Percentiles rank a stretch among this genome's conserved stretches.
phyloP scores from a whole-genome alignment of 2,888 invertebrate genomes.

The Anoncus sp. region DNA sequence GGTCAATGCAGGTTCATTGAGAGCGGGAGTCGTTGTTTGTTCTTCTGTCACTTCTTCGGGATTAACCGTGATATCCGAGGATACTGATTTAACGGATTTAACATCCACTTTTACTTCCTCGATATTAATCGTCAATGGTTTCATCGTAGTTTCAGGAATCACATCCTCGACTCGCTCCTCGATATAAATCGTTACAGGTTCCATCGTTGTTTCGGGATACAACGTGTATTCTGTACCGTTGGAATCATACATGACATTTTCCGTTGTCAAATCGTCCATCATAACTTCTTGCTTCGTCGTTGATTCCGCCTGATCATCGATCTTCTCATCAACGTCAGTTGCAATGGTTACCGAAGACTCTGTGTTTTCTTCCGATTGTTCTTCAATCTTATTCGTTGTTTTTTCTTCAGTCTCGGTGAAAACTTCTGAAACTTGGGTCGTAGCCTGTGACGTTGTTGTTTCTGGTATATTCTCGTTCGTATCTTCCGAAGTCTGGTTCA shows the following conservation, averaged over 20 bases:
- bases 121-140: constrained; percentile 20
- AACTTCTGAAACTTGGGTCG: constrained; percentile 13
- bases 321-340: constrained; percentile 24
- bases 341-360: constrained; percentile 10
- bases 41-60: constrained; percentile 43
- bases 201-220: constrained; percentile 40
- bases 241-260: not conserved
- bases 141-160: constrained; percentile 27
- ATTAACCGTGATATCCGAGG: constrained; percentile 26
- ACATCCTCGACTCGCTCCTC: constrained; percentile 32
- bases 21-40: constrained; percentile 7
- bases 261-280: constrained; percentile 5
- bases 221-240: constrained; percentile 22
- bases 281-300: constrained; percentile 14
- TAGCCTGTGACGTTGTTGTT: constrained; percentile 18
- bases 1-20: constrained; percentile 36
- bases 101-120: constrained; percentile 27
- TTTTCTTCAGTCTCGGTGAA: constrained; percentile 26
- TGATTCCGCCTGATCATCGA: constrained; percentile 4
- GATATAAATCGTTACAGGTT: constrained; percentile 23
- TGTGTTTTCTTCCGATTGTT: constrained; percentile 38
- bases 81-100: constrained; percentile 17
- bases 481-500: constrained; percentile 24
- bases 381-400: constrained; percentile 33
- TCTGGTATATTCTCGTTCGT: constrained; percentile 22